These are phyloP conservation scores for Pipra filicauda DNA, from an alignment of 2,113 vertebrate genomes.

Conservation along the genomic window DNA sequence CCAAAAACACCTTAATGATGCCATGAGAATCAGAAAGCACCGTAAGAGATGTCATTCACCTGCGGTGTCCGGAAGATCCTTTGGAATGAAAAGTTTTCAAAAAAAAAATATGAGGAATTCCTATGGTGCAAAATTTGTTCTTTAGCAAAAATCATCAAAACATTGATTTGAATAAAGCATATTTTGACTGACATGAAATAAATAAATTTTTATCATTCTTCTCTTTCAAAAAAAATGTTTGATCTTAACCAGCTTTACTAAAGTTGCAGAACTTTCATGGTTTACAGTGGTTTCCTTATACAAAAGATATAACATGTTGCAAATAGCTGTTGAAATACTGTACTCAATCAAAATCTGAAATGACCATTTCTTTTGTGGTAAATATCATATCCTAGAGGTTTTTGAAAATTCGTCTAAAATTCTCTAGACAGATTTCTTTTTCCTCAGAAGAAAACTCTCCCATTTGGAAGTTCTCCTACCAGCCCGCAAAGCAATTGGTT, in stretches of 20 bases:
- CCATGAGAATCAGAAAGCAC: background rate
- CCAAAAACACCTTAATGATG: background rate
- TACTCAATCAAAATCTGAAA: background rate
- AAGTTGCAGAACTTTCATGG: background rate
- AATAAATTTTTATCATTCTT: background rate
- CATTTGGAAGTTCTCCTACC: background rate
- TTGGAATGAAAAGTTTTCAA: background rate
- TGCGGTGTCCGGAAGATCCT: background rate
- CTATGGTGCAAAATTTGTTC: background rate
- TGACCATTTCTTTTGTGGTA: background rate
- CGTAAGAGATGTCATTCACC: background rate
- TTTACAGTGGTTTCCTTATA: background rate
- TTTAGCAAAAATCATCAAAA: background rate
- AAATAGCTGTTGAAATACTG: background rate
- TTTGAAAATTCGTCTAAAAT: background rate
- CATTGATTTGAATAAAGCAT: background rate
- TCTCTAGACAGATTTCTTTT: background rate
- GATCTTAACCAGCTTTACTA: background rate
- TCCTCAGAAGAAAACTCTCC: background rate
- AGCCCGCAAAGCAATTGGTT: background rate
- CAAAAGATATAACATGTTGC: background rate
- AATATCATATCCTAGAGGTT: background rate
- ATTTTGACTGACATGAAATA: background rate
- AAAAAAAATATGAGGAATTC: background rate
- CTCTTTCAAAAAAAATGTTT: background rate